Conservation (phyloP, 2,113 vertebrate genomes). For the Pachyramphus minor region DNA sequence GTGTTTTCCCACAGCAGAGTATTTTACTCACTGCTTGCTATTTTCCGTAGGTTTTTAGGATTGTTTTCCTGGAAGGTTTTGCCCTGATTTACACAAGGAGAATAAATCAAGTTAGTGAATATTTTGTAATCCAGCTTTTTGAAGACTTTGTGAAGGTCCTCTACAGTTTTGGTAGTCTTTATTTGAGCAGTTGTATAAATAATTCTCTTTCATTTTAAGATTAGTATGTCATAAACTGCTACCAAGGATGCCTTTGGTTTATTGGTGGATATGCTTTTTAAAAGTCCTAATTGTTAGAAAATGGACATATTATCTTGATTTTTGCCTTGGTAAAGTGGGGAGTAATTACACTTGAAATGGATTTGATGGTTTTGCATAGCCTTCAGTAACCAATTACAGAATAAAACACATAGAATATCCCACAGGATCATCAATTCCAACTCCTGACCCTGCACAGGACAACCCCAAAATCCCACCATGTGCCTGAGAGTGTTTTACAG, state of each 20-base stretch:
- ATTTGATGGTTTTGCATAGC: not conserved
- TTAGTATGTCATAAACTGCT: not conserved
- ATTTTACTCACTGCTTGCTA: not conserved
- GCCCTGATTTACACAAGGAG: not conserved
- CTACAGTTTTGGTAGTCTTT: not conserved
- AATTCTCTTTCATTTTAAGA: not conserved
- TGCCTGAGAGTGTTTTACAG: not conserved
- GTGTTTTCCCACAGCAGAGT: constrained; percentile 13
- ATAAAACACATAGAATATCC: not conserved
- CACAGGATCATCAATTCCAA: not conserved
- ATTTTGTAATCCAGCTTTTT: not conserved
- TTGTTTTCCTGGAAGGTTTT: not conserved
- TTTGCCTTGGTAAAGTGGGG: not conserved
- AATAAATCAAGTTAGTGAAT: not conserved
- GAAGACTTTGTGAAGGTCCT: not conserved
- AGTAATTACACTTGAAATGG: not conserved
- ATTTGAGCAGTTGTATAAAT: not conserved
- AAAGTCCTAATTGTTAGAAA: not conserved
- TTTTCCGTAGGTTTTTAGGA: not conserved
- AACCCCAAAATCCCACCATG: not conserved
- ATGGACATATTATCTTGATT: not conserved
- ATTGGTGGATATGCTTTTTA: not conserved
- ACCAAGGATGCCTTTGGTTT: not conserved
- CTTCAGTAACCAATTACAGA: not conserved
- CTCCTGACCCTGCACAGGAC: not conserved